Evolutionary conservation across 1,140 invertebrate genomes (phyloP).

Genomic region (Tetraneura akinire): DNA sequence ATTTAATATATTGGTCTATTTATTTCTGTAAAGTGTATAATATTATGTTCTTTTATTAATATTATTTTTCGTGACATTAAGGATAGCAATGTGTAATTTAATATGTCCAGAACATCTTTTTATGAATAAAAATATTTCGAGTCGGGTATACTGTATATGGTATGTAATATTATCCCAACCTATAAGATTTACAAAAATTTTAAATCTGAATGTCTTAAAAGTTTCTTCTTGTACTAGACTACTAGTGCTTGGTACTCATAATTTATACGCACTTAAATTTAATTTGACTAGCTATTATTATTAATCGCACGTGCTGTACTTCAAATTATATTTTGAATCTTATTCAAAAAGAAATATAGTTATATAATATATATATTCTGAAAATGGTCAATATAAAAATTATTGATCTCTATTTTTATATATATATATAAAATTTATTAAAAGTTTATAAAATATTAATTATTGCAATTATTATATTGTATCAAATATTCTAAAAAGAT

Average conservation of each 20-base stretch:
- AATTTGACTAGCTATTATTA: constrained; percentile 18
- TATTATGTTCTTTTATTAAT: too few species aligned
- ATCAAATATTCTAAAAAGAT: too few species aligned
- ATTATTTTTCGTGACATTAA: too few species aligned
- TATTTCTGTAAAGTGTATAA: too few species aligned
- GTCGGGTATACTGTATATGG: not conserved
- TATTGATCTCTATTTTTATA: too few species aligned
- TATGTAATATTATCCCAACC: too few species aligned
- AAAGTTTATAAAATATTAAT: too few species aligned
- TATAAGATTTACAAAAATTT: not conserved
- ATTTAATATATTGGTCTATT: not conserved
- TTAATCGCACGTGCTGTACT: not conserved
- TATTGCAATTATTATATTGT: too few species aligned
- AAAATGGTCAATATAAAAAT: too few species aligned
- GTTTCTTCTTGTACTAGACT: not conserved
- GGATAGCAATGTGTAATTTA: constrained; percentile 21
- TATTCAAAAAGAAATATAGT: too few species aligned
- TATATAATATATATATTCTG: too few species aligned
- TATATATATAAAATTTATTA: too few species aligned
- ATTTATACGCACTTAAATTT: not conserved
- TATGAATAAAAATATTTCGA: not conserved
- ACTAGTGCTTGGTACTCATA: not conserved
- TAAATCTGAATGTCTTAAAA: not conserved
- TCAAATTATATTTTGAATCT: not conserved
- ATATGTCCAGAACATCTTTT: not conserved